These are phyloP conservation scores for Maniola hyperantus DNA, from an alignment of 2,888 invertebrate genomes.

Conservation along the genomic window DNA sequence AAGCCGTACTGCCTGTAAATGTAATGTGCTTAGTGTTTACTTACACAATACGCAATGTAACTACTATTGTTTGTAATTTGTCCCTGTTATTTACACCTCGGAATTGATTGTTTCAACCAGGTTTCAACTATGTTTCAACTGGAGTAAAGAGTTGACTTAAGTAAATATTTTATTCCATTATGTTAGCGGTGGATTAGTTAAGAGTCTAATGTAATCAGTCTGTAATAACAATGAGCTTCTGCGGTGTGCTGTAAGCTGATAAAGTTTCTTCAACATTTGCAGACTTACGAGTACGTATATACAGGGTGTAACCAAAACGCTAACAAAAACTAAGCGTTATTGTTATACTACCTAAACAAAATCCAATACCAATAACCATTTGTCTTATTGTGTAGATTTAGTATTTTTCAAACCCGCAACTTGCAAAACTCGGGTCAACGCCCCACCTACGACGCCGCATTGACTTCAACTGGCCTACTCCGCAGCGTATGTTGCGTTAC, in stretches of 20 bases:
- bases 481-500: too few relatives aligned
- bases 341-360: too few relatives aligned
- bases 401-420: too few relatives aligned
- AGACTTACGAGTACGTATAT: too few relatives aligned
- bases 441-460: too few relatives aligned
- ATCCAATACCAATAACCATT: too few relatives aligned
- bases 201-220: neutral
- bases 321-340: too few relatives aligned
- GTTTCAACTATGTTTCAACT: slow-evolving; percentile 12
- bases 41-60: slow-evolving; percentile 13
- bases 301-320: too few relatives aligned
- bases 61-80: slow-evolving; percentile 18
- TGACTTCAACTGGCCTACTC: too few relatives aligned
- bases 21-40: slow-evolving; percentile 8
- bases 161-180: slow-evolving; percentile 6
- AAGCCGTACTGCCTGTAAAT: slow-evolving; percentile 2
- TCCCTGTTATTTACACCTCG: slow-evolving; percentile 14
- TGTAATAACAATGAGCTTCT: slow-evolving; percentile 1
- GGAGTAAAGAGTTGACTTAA: slow-evolving; percentile 7
- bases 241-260: neutral
- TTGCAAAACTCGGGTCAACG: too few relatives aligned
- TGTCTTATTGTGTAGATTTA: too few relatives aligned
- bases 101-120: slow-evolving; percentile 20
- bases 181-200: slow-evolving; percentile 11
- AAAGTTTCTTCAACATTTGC: too few relatives aligned